phyloP scores from a whole-genome alignment of 2,888 invertebrate genomes.

The Drosophila nigricruria region DNA sequence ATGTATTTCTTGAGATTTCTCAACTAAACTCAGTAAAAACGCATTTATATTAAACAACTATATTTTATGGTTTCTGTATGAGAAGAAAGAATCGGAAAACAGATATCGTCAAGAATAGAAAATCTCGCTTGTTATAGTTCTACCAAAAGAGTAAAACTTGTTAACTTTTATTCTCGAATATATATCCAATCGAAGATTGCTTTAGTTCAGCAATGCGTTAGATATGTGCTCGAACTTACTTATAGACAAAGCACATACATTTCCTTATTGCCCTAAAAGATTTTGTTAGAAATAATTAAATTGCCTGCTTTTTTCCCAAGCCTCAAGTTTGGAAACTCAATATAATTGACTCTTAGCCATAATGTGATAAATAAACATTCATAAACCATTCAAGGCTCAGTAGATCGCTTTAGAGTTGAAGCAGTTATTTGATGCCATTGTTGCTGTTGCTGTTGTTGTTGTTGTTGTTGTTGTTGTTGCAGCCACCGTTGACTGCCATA shows the following conservation, averaged over 20 bases:
- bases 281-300: neutral
- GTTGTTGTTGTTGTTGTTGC: conserved; percentile 27
- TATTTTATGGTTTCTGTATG: too few species aligned
- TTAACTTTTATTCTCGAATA: too few species aligned
- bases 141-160: neutral
- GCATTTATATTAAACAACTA: too few species aligned
- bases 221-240: neutral
- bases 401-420: neutral
- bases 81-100: too few species aligned
- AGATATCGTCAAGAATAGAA: too few species aligned
- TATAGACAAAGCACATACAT: neutral
- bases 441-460: conserved; percentile 11
- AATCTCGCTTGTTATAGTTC: neutral
- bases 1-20: too few species aligned
- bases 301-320: neutral
- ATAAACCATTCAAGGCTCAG: conserved; percentile 8
- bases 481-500: conserved; percentile 57
- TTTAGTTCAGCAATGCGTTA: neutral
- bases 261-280: neutral
- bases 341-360: conserved; percentile 4
- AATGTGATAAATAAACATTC: conserved; percentile 21
- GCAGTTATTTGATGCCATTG: conserved; percentile 35
- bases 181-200: neutral
- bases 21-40: too few species aligned
- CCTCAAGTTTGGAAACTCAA: neutral